Evolutionary conservation across 2,888 invertebrate species (phyloP).

Genomic region (Cynaeus angustus): DNA sequence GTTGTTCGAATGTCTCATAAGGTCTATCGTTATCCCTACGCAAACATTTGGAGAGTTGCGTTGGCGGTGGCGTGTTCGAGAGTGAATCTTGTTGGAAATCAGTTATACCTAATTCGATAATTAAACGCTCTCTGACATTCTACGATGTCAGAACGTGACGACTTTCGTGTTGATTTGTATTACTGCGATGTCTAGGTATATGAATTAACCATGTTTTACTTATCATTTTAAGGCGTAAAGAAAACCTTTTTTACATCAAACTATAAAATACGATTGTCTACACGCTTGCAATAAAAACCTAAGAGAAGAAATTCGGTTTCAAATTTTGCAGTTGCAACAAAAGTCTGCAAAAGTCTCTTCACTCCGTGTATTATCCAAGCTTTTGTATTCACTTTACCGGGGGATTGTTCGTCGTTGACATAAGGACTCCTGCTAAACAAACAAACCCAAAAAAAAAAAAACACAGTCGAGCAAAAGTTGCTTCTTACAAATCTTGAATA

Average conservation of each 20-base stretch:
- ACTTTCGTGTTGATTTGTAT: not conserved
- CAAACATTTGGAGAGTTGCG: conserved; percentile 11
- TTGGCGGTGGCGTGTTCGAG: conserved; percentile 20
- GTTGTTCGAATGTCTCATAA: conserved; percentile 8
- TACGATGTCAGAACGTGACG: not conserved
- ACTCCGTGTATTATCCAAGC: conserved; percentile 11
- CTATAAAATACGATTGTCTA: no score
- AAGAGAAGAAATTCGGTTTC: no score
- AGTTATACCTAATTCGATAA: conserved; percentile 7
- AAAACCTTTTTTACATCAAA: no score
- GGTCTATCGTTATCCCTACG: conserved; percentile 7
- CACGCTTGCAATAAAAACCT: no score
- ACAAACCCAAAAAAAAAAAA: not conserved
- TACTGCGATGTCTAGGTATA: no score
- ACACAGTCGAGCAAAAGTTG: conserved; percentile 1
- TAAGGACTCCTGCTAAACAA: no score
- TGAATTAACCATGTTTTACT: no score
- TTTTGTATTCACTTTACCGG: not conserved
- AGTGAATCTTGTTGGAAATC: conserved; percentile 1
- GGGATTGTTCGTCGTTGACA: not conserved
- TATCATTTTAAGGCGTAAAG: no score
- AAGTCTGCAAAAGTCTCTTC: no score
- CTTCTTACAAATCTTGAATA: no score
- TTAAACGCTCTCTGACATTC: conserved; percentile 1
- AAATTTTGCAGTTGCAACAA: no score